Evolutionary conservation across 2,888 invertebrate species (phyloP).

Genomic region (Xylota segnis): DNA sequence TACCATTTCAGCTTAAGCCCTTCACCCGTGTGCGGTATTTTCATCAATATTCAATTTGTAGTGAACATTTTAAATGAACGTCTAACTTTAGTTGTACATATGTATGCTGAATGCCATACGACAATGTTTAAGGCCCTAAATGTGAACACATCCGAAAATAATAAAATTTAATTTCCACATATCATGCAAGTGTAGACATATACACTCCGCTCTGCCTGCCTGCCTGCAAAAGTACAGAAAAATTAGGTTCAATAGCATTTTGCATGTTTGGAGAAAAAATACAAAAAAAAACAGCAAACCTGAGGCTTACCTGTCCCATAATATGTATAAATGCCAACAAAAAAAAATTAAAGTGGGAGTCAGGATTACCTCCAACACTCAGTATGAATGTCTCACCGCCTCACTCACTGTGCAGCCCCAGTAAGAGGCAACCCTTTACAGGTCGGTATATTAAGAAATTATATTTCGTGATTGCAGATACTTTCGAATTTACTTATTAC

Average conservation of each 20-base stretch:
- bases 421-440: constrained; percentile 36
- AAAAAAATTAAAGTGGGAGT: constrained; percentile 1
- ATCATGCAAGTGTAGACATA: constrained; percentile 56
- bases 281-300: constrained; percentile 18
- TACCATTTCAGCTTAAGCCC: constrained; percentile 66
- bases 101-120: constrained; percentile 53
- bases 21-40: constrained; percentile 22
- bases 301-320: constrained; percentile 34
- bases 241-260: constrained; percentile 67
- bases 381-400: constrained; percentile 34
- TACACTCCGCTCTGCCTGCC: constrained; percentile 3
- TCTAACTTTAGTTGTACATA: constrained; percentile 43
- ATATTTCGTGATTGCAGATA: constrained; percentile 76
- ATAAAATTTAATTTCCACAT: constrained; percentile 70
- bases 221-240: constrained; percentile 32
- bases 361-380: constrained; percentile 61
- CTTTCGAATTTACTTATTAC: constrained; percentile 74
- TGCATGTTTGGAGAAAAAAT: constrained; percentile 55
- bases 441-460: constrained; percentile 70
- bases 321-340: constrained; percentile 47
- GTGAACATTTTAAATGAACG: constrained; percentile 43
- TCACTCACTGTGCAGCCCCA: not conserved
- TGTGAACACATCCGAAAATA: constrained; percentile 68
- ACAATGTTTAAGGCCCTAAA: constrained; percentile 64
- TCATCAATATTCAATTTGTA: constrained; percentile 74